phyloP scores from a whole-genome alignment of 1,140 invertebrate species.

The Cydia splendana region DNA sequence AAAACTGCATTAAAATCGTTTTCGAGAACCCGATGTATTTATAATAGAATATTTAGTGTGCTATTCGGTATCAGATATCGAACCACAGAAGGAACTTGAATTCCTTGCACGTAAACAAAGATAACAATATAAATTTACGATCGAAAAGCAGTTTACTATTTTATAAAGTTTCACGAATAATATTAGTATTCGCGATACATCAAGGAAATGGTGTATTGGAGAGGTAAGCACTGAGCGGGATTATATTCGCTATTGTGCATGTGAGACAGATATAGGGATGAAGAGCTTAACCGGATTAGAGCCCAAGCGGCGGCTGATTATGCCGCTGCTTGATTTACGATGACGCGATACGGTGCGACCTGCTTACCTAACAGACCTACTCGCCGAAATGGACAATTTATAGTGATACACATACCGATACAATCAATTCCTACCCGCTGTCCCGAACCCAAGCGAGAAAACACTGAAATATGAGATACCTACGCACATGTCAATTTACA shows the following conservation, averaged over 20 bases:
- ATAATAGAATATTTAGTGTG: neutral
- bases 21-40: neutral
- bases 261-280: constrained; percentile 67
- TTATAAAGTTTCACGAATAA: constrained; percentile 62
- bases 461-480: constrained; percentile 68
- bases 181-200: constrained; percentile 54
- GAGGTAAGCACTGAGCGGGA: constrained; percentile 51
- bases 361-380: constrained; percentile 57
- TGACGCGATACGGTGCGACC: constrained; percentile 68
- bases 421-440: constrained; percentile 57
- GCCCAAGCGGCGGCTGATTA: constrained; percentile 69
- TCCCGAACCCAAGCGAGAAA: constrained; percentile 48
- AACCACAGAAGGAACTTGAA: constrained; percentile 45
- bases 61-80: constrained; percentile 44
- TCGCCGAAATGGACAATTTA: constrained; percentile 66
- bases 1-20: neutral
- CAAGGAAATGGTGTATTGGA: constrained; percentile 47
- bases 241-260: constrained; percentile 61
- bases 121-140: constrained; percentile 66
- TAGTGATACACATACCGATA: constrained; percentile 59
- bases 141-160: constrained; percentile 55
- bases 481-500: constrained; percentile 62
- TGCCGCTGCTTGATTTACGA: constrained; percentile 75
- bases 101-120: constrained; percentile 63
- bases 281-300: constrained; percentile 70